Conservation (phyloP, 2,797 vertebrate species). For the Halcyon badia region DNA sequence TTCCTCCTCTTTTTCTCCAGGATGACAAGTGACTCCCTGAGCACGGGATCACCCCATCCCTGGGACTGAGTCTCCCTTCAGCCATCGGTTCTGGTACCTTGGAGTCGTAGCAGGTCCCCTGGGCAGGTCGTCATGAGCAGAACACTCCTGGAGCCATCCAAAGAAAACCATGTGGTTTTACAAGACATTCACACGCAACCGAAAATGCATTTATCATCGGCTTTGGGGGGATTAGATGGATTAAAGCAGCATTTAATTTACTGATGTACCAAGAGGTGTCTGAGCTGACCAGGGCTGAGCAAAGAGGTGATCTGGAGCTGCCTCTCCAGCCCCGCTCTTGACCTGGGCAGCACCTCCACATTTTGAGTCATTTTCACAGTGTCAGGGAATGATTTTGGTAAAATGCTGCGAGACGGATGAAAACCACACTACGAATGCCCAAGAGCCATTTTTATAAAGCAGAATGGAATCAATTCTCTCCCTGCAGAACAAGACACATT, state of each 20-base stretch:
- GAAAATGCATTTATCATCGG: accelerated
- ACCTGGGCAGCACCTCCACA: background rate
- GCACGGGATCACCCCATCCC: background rate
- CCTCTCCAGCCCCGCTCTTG: background rate
- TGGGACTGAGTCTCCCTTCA: background rate
- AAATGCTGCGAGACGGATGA: background rate
- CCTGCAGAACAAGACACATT: background rate
- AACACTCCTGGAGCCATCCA: background rate
- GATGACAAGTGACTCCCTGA: background rate
- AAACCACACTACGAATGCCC: background rate
- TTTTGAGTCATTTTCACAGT: background rate
- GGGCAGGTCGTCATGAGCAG: background rate
- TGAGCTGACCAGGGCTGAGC: background rate
- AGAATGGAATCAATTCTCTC: background rate
- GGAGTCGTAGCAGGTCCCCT: accelerated
- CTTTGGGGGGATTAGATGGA: background rate
- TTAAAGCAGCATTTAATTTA: background rate
- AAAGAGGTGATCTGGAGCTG: background rate
- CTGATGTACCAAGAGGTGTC: background rate
- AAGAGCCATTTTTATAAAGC: background rate
- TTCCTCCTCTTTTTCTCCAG: background rate
- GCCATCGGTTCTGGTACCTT: background rate
- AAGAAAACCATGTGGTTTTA: accelerated
- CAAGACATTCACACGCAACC: background rate
- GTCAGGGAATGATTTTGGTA: background rate